phyloP scores from a whole-genome alignment of 2,797 vertebrate species.

The Prunella strophiata region DNA sequence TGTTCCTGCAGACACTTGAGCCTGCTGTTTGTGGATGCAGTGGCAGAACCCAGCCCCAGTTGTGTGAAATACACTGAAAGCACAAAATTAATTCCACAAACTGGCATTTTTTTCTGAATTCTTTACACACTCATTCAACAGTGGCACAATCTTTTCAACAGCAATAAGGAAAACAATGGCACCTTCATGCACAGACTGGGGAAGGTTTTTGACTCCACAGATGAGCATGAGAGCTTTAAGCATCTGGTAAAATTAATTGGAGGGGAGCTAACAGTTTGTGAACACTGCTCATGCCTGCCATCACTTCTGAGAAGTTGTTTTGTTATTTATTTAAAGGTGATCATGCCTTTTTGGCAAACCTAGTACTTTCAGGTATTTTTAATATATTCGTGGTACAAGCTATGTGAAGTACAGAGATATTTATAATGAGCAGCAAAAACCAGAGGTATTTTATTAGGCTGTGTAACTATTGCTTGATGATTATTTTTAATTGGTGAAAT shows the following conservation, averaged over 20 bases:
- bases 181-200: neutral
- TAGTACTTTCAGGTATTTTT: neutral
- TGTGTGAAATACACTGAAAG: neutral
- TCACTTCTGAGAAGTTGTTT: neutral
- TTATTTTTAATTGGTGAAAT: conserved; percentile 47
- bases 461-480: neutral
- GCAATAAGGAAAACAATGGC: neutral
- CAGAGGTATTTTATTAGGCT: neutral
- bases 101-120: neutral
- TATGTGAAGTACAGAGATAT: neutral
- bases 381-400: neutral
- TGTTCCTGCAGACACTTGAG: neutral
- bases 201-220: neutral
- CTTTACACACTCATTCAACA: neutral
- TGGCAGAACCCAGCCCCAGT: neutral
- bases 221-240: neutral
- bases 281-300: neutral
- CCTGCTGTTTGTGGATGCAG: accelerated
- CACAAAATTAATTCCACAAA: neutral
- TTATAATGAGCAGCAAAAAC: conserved; percentile 17
- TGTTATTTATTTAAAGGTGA: neutral
- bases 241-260: neutral
- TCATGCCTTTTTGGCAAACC: neutral
- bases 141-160: accelerated
- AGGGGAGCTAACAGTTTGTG: neutral